Evolutionary conservation across 2,888 invertebrate genomes (phyloP), one percentile per base, ranked within the genome.

Genomic region (Dinocampus coccinellae): DNA sequence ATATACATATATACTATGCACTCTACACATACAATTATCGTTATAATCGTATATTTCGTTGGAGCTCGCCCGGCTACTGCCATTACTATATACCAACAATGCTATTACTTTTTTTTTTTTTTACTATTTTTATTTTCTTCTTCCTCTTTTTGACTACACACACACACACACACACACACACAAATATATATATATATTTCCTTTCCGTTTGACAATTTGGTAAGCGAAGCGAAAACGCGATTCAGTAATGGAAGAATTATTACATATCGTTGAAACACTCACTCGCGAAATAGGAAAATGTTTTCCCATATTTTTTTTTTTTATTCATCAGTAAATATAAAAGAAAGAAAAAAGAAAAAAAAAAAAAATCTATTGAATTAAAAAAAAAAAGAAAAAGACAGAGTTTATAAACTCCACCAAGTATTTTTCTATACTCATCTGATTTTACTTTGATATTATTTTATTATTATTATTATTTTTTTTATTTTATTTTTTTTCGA

Each of bases 11-110:
- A 83, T 73, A 75, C 61, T 64, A 62, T 79, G 81, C 82, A 82
- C 83, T 85, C 82, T 78, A 83, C 83, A 83, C 81, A 82, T 82
- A 82, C 84, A 85, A 87, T 87, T 86, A 87, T 84, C 83, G 83
- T 84, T 85, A 83, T 82, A 85, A 85, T 84, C 84, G 81, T 86
- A 85, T 84, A 84, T 86, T 83, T 82, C 78, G 80, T 76, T 79
- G 77, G 81, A 83, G 82, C 82, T 80, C 79, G 74, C 74, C 16
- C 75, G 72, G 57, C 61, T n/a, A 57, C 55, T 52, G 62, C 66
- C 47, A 52, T 53, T 58, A 39, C 62, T 29, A 33, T 53, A 57
- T 67, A 39, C 57, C 26, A 62, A 55, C 61, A 39, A 64, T 61
- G 34, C 61, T 61, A 62, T 60, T 42, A 9, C 58, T 11, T 53